phyloP scores from a whole-genome alignment of 2,888 invertebrate species.

The Halictus quadricinctus region DNA sequence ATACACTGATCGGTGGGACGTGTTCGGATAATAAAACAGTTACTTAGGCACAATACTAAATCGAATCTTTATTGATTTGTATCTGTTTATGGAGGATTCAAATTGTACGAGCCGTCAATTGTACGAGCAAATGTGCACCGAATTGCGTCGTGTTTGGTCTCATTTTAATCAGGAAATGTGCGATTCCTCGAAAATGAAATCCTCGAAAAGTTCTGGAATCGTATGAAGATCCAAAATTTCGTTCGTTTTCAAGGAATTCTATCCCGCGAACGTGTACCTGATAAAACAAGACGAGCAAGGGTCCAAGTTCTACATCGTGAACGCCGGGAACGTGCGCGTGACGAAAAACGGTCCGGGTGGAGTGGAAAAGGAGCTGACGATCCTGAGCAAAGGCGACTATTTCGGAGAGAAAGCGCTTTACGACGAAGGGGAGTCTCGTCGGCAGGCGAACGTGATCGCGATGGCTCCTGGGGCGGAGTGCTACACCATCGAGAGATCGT shows the following conservation, averaged over 20 bases:
- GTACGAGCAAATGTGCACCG: too few relatives aligned
- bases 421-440: conserved; percentile 85
- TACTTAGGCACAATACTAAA: too few relatives aligned
- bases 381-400: conserved; percentile 89
- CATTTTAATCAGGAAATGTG: too few relatives aligned
- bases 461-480: conserved; percentile 92
- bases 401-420: conserved; percentile 95
- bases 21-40: too few relatives aligned
- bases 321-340: conserved; percentile 90
- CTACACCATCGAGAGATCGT: conserved; percentile 92
- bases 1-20: too few relatives aligned
- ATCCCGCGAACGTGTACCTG: conserved; percentile 89
- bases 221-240: background rate
- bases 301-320: conserved; percentile 94
- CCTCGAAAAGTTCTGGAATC: too few relatives aligned
- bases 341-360: conserved; percentile 85
- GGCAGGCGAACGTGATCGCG: conserved; percentile 95
- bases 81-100: too few relatives aligned
- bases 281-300: conserved; percentile 92
- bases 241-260: conserved; percentile 87
- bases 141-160: too few relatives aligned
- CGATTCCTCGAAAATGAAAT: too few relatives aligned
- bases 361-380: conserved; percentile 85
- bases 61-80: too few relatives aligned
- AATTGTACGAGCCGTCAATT: too few relatives aligned